Percentiles rank a stretch among this genome's conserved stretches.
These are phyloP conservation scores for Drosophila recens DNA, from an alignment of 2,888 invertebrate genomes.

Conservation along the genomic window DNA sequence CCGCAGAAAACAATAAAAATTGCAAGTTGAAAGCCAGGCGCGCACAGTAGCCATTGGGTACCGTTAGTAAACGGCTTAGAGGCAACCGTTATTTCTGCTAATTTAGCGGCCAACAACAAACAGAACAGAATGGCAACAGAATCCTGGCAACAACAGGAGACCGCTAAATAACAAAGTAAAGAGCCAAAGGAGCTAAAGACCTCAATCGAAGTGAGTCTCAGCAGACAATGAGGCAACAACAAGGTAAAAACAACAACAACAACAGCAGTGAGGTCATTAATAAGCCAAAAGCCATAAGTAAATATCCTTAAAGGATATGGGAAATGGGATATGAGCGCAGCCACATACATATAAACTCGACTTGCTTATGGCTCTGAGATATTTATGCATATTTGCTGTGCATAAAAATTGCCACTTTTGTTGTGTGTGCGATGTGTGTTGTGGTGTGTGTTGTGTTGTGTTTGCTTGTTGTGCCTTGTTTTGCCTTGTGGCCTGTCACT, in stretches of 20 bases:
- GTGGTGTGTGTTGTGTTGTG: slow-evolving; percentile 30
- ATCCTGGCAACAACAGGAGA: slow-evolving; percentile 54
- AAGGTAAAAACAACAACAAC: slow-evolving; percentile 5
- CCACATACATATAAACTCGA: slow-evolving; percentile 53
- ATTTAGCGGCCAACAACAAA: slow-evolving; percentile 75
- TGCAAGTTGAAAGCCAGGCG: slow-evolving; percentile 60
- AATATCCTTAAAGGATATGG: slow-evolving; percentile 77
- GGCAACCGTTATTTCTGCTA: slow-evolving; percentile 75
- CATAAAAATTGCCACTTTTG: slow-evolving; percentile 61
- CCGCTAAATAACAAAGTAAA: slow-evolving; percentile 70
- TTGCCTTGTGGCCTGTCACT: slow-evolving; percentile 63
- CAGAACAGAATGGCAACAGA: slow-evolving; percentile 3
- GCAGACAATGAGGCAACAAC: slow-evolving; percentile 62
- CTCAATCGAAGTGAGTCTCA: slow-evolving; percentile 34
- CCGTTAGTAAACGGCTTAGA: slow-evolving; percentile 61
- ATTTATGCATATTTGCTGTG: slow-evolving; percentile 67
- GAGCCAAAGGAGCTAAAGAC: slow-evolving; percentile 43
- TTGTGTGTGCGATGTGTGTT: slow-evolving; percentile 35
- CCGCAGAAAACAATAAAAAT: slow-evolving; percentile 69
- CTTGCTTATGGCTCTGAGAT: slow-evolving; percentile 61
- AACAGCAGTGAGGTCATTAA: slow-evolving; percentile 60
- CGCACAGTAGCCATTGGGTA: slow-evolving; percentile 74
- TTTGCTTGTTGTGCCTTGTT: slow-evolving; percentile 44
- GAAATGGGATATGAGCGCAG: slow-evolving; percentile 25
- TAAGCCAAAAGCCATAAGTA: slow-evolving; percentile 77